phyloP scores from a whole-genome alignment of 2,113 vertebrate species.

The Aspidoscelis tigris region DNA sequence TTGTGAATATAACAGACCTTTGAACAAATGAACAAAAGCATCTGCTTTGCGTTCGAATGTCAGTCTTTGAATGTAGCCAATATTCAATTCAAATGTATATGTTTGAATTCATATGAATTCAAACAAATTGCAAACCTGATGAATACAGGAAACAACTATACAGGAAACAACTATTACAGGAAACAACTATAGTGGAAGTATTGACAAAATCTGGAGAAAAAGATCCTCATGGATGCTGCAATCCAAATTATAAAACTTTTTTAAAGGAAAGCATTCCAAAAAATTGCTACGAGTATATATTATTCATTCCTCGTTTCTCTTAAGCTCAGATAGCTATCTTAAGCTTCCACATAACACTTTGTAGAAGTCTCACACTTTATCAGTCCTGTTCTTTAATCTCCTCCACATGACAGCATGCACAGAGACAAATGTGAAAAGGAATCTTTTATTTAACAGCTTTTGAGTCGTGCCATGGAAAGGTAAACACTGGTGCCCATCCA shows the following conservation, averaged over 20 bases:
- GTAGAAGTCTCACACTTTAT: not conserved
- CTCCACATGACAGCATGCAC: not conserved
- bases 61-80: too few relatives aligned
- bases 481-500: conserved; percentile 12
- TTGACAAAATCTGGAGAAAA: too few relatives aligned
- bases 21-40: too few relatives aligned
- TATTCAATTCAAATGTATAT: too few relatives aligned
- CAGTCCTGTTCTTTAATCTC: not conserved
- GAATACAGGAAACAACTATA: too few relatives aligned
- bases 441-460: not conserved
- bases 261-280: not conserved
- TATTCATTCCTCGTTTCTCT: not conserved
- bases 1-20: too few relatives aligned
- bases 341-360: not conserved
- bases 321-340: not conserved
- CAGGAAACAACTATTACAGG: too few relatives aligned
- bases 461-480: not conserved
- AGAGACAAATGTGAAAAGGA: conserved; percentile 8
- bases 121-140: too few relatives aligned
- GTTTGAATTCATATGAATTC: too few relatives aligned
- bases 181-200: too few relatives aligned
- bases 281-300: not conserved
- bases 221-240: too few relatives aligned
- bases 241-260: not conserved
- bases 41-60: too few relatives aligned